Base-by-base conservation (phyloP, 2,888 invertebrate species). In the Sesia bembeciformis region DNA sequence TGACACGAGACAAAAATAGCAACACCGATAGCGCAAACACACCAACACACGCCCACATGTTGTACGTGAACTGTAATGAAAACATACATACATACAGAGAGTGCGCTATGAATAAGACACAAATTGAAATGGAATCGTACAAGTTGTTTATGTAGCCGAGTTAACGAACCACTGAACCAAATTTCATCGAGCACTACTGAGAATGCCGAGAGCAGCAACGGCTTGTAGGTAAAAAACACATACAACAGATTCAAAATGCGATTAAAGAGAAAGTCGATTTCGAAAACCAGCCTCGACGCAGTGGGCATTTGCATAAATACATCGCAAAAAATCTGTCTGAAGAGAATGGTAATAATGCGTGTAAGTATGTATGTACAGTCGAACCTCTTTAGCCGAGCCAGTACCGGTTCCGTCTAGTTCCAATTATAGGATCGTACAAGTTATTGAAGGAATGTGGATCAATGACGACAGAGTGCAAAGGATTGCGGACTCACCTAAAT, bases 401-500 rank as follows among this genome's bases (percentile, higher is more conserved):
- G 74, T 76, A 82, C 86, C 81, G 83, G 84, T 83, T 78, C 71
- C 62, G 69, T 72, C 83, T 76, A 76, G 84, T 78, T 81, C 74
- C 81, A 80, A 78, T 84, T 76, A 78, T 76, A 77, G 77, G 78
- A 69, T 67, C 71, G 70, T 63, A 65, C 69, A 66, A 66, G 65
- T 39, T 38, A 66, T 63, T 67, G 67, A 62, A 65, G 70, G 73
- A 78, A 79, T 81, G 78, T 79, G 65, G 76, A 76, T 68, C 77
- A 67, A 63, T 67, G 66, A 65, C 66, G 64, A 62, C 60, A 69
- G 70, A 74, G 70, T 70, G 69, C 69, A 64, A 74, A 73, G 68
- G 71, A 74, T 68, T 74, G 78, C 80, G 80, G 80, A 85, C 90
- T 88, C 82, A 90, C 90, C 90, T 85, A 90, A 84, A 86, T 90